Base-by-base conservation (phyloP, 2,113 vertebrate genomes). In the Noctilio leporinus region DNA sequence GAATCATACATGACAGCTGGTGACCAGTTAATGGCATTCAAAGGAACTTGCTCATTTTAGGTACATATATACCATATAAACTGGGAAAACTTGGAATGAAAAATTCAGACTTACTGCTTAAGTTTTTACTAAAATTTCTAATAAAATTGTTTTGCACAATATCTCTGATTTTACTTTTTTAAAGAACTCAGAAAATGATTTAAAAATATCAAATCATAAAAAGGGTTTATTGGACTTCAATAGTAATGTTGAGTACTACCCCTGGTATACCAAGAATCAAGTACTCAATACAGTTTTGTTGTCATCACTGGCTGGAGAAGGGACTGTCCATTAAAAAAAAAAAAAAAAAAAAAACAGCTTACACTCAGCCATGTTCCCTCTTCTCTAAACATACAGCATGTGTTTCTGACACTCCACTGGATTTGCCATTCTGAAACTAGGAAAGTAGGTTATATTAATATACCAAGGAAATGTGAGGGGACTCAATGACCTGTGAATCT, bases 361-460 rank as follows among this genome's bases (percentile, higher is more conserved):
- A 77, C 26, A n/a, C 75, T 85, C 83, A 59, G 15, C 80, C 38
- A 55, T 5, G 15, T 67, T 94, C 59, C 16, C 77, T 53, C 43
- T 95, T 35, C 96, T 97, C 92, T 70, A 65, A 49, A 65, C 55
- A 5, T 82, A n/a, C 45, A 33, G 73, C 12, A 62, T 62, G n/a
- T 87, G 82, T 59, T 30, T 96, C 95, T 67, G 47, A 33, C 59
- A 38, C 90, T 96, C 70, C 55, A 75, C 78, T 77, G 43, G 38
- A 78, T 15, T 11, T 95, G 69, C 91, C 81, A 82, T n/a, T 86
- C 84, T 95, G 33, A 91, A 78, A 55, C 81, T 88, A 82, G 86
- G 59, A 97, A 95, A 95, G 96, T 65, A 80, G 67, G 81, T 91
- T 91, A 76, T 76, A 94, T 86, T 20, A 45, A 20, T 62, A 12